These are phyloP conservation scores for Pseudopipra pipra DNA, from an alignment of 2,113 vertebrate species.

Conservation along the genomic window DNA sequence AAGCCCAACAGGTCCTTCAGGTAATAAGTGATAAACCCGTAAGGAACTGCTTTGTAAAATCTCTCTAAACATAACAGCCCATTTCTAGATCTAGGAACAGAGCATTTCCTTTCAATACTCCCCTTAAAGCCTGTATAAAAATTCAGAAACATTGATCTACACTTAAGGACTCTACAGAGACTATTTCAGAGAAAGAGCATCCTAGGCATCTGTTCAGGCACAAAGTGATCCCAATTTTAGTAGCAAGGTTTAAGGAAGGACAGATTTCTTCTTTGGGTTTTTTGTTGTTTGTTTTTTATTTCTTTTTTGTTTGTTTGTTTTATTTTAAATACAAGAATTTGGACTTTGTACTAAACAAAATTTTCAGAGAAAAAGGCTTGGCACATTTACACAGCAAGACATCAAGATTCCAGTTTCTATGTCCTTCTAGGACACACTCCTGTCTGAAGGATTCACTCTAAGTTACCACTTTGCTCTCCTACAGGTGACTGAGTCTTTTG, in stretches of 20 bases:
- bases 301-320: too few species aligned
- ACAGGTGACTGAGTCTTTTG: neutral
- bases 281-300: neutral
- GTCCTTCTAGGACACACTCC: neutral
- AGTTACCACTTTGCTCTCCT: neutral
- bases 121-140: neutral
- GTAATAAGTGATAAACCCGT: neutral
- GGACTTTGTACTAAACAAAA: neutral
- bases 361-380: neutral
- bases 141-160: conserved; percentile 3
- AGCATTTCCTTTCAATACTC: neutral
- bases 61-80: neutral
- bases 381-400: neutral
- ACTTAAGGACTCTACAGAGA: neutral
- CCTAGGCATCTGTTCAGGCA: neutral
- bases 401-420: neutral
- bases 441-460: neutral
- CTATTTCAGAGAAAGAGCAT: neutral
- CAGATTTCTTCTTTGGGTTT: too few species aligned
- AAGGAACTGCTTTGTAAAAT: neutral
- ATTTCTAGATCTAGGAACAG: neutral
- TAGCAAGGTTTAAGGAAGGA: neutral
- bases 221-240: neutral
- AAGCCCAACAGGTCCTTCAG: neutral
- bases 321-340: neutral